These are phyloP conservation scores for Periophthalmodon schlosseri DNA, from an alignment of 2,113 vertebrate species.

Conservation along the genomic window DNA sequence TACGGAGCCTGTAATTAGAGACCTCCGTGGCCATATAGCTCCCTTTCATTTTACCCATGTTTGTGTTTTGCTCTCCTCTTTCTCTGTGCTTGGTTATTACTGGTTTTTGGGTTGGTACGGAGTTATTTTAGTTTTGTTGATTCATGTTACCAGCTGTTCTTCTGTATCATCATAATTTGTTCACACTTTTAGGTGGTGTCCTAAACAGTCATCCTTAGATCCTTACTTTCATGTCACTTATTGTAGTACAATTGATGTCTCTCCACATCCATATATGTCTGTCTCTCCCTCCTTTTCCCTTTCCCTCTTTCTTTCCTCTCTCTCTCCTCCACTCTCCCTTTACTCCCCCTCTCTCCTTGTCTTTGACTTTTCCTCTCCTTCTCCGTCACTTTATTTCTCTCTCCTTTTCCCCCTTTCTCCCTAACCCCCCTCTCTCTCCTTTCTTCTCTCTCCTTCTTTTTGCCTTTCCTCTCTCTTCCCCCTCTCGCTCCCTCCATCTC, in stretches of 20 bases:
- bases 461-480: too few relatives aligned
- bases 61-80: conserved; percentile 22
- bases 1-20: conserved; percentile 37
- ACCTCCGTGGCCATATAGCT: neutral
- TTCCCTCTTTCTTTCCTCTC: neutral
- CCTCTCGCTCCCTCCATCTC: too few relatives aligned
- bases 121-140: conserved; percentile 35
- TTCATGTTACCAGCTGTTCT: neutral
- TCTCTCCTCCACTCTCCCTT: conserved; percentile 21
- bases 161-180: conserved; percentile 10
- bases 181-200: neutral
- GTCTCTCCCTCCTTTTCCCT: conserved; percentile 46
- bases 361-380: too few relatives aligned
- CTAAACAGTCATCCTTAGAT: neutral
- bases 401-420: too few relatives aligned
- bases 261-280: neutral
- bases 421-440: conserved; percentile 31
- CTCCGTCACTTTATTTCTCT: too few relatives aligned
- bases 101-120: conserved; percentile 14
- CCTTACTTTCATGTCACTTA: neutral
- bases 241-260: neutral
- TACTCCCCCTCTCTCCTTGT: conserved; percentile 13
- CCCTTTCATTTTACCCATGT: conserved; percentile 16
- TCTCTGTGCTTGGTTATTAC: conserved; percentile 39
- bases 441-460: conserved; percentile 12